These are phyloP conservation scores for Corydoras sp. DNA, from an alignment of 2,113 vertebrate genomes.

Conservation along the genomic window DNA sequence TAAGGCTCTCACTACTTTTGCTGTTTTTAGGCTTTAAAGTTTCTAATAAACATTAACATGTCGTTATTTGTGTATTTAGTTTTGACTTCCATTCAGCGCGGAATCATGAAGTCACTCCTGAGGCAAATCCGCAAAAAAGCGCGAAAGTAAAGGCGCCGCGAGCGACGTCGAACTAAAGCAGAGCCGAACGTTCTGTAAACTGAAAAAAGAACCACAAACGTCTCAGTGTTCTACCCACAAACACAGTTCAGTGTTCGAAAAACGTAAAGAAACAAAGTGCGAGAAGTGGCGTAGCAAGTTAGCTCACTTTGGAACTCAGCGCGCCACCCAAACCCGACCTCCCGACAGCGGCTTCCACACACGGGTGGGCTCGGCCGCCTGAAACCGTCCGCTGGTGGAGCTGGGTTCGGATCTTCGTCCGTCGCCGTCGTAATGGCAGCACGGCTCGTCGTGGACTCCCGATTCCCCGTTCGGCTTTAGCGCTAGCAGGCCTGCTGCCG, in stretches of 20 bases:
- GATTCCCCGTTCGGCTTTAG: conserved; percentile 8
- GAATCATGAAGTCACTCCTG: too few species aligned
- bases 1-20: too few species aligned
- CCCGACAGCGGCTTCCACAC: not conserved
- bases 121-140: conserved; percentile 10
- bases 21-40: too few species aligned
- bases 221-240: too few species aligned
- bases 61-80: too few species aligned
- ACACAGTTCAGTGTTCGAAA: not conserved
- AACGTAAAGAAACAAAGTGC: not conserved
- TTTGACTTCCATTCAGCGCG: too few species aligned
- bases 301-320: conserved; percentile 21
- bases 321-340: not conserved
- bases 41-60: too few species aligned
- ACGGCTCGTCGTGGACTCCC: not conserved
- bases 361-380: not conserved
- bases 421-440: not conserved
- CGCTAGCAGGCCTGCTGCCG: conserved; percentile 46
- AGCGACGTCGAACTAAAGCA: too few species aligned
- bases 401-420: not conserved
- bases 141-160: conserved; percentile 13
- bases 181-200: too few species aligned
- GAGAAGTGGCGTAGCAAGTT: conserved; percentile 26
- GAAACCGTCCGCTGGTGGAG: too few species aligned
- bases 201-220: too few species aligned